Base-by-base conservation (phyloP, 2,797 vertebrate species). In the Hemitrygon akajei region DNA sequence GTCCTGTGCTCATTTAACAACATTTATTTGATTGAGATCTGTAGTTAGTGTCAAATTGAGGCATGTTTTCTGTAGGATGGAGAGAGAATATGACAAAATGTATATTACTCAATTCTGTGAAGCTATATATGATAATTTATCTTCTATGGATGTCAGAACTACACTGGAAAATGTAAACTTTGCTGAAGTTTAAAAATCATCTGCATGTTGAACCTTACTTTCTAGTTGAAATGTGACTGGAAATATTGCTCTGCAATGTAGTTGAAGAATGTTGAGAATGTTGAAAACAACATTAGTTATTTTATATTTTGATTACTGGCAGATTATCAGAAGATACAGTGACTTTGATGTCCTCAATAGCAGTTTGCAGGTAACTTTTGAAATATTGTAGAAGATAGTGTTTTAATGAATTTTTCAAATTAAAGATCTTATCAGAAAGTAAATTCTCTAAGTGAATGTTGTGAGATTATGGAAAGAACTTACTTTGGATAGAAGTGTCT, bases 301-400 rank as follows among this genome's bases (percentile, higher is more conserved):
- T 93, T 93, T 37, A 73, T 5, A 84, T 94, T 2, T 91, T 95
- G 95, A 0, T 96, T 56, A 95, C 94, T 97, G 97, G 82, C 97
- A 99, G 99, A 97, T 99, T 94, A 96, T 99, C 94, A 98, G 98
- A 93, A 97, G 99, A 95, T 99, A 99, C 96, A 99, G 99, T 94
- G 99, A 99, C 96, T 99, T 99, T 94, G 99, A 99, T 94, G 96
- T 98, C 94, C 97, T 99, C 93, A 98, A 99, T 96, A 98, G 96
- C 95, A 98, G 96, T 95, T 96, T 99, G 95, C 97, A 99, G 98
- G 99, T 99, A 97, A 98, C 30, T 87, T 77, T 27, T 40, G 7
- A 40, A 79, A 25, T 76, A 14, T 40, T 71, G 14, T 40, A 93
- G 7, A 40, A 92, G 25, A 75, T 37, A 75, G 20, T 40, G n/a